Evolutionary conservation across 2,888 invertebrate species (phyloP), one percentile per base, ranked within the genome.

Genomic region (Heliconius sara): DNA sequence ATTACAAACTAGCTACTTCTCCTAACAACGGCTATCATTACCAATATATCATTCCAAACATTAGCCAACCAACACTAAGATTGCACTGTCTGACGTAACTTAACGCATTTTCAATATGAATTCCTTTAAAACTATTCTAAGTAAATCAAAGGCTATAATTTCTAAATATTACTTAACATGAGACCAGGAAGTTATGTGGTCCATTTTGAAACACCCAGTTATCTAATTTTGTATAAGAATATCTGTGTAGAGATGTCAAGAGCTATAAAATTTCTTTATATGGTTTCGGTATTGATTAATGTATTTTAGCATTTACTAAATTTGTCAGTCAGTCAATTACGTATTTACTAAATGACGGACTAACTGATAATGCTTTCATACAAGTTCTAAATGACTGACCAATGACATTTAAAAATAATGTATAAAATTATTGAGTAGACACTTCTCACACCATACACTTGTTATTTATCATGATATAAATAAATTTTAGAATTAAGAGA

Each of bases 101-200:
- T 77, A 78, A 67, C 57, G 78, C 78, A 78, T 73, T 57, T 60
- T 78, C 78, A 73, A 73, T 57, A 73, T 16, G 57, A 43, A 78
- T 78, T 65, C 66, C 73, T 60, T n/a, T 39, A 25, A 57, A 77
- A 78, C 75, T 68, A 68, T 27, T 30, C 68, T 43, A 79, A 68
- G 67, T 79, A 78, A 60, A 74, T 79, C 79, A 47, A 57, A 79
- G 68, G 60, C 79, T 79, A 79, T 79, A 75, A 75, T 79, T 75
- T 68, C 52, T 78, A 39, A 66, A 25, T 60, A 78, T 78, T 79
- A 79, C 79, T 79, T 68, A 79, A 78, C 74, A 9, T 22, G 22
- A 16, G 52, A 79, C 43, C 79, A 70, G 79, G 79, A 79, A 74
- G 30, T 60, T 73, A 73, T 74, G 60, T 22, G 30, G 65, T 65